Base-by-base conservation (phyloP, 2,113 vertebrate genomes). In the Nestor notabilis region DNA sequence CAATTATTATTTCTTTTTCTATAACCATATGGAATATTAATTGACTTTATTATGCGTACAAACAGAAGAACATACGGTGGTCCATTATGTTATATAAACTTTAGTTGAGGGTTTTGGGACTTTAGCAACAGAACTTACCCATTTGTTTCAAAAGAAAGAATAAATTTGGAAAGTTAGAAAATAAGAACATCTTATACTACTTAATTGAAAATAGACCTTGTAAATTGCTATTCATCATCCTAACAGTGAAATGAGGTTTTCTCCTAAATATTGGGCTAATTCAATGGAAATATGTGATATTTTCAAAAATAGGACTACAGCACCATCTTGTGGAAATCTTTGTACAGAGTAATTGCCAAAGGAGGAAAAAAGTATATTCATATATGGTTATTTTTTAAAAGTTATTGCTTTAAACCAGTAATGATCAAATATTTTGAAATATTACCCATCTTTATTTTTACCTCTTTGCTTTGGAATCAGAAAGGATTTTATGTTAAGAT, bases 241-340 rank as follows among this genome's bases (percentile, higher is more conserved):
- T 63, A 63, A 61, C 29, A 72, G 17, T 39, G 19, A 72, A n/a
- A 35, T 17, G 2, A 76, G 4, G 1, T 55, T 91, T 82, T 63
- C 24, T 24, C 58, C 16, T 39, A 39, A 49, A 39, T 37, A 25
- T 58, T 56, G 16, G 33, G n/a, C 4, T 7, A 28, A 11, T 37
- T 68, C 2, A 31, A 17, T 18, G 33, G 29, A 35, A 58, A 52
- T 13, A 58, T 37, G 20, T 58, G 37, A 1, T 17, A 13, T 71
- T 52, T 86, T 50, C 46, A 81, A 60, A 55, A 64, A 2, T 68
- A 53, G 90, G 46, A 44, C 87, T 94, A 53, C 65, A 98, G 97
- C 96, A 68, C 98, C 98, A 98, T 82, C 97, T 97, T 97, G 98
- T 98, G 98, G 97, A 63, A 35, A 20, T 63, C 5, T 60, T 82